Conservation (phyloP, 2,113 vertebrate genomes). For the Peromyscus californicus region DNA sequence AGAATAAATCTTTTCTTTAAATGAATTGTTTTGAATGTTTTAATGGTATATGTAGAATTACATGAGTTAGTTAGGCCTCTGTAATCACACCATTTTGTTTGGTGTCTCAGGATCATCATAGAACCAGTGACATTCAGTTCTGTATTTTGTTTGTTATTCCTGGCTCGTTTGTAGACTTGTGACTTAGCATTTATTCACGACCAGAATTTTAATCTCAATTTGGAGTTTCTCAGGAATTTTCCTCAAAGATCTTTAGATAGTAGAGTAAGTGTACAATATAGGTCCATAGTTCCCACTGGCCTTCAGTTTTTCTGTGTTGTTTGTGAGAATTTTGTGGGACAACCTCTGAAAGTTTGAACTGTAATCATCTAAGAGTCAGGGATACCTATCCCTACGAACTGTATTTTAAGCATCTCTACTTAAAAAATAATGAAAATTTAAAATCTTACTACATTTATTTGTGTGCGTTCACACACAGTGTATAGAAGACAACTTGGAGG, state of each 20-base stretch:
- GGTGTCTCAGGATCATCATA: neutral
- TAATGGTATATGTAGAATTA: neutral
- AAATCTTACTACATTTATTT: neutral
- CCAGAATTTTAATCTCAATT: constrained; percentile 14
- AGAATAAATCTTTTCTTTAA: neutral
- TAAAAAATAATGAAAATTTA: neutral
- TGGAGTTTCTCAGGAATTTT: neutral
- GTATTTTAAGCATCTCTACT: constrained; percentile 6
- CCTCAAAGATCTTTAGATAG: neutral
- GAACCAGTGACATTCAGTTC: neutral
- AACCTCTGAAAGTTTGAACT: neutral
- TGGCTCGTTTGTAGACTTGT: constrained; percentile 13
- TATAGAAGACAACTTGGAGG: neutral
- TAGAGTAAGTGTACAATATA: neutral
- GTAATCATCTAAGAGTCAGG: neutral
- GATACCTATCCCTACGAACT: neutral
- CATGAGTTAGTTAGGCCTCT: neutral
- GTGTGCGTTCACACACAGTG: neutral
- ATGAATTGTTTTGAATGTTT: neutral
- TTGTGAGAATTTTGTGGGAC: neutral
- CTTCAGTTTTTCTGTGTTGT: neutral
- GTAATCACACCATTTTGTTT: neutral
- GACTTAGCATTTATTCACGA: neutral
- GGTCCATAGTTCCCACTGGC: neutral
- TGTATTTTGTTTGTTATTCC: neutral